A percentile compares a stretch with the other conserved stretches of the same genome.
Evolutionary conservation across 1,140 invertebrate genomes (phyloP).

Genomic region (Oryctes rhinoceros): DNA sequence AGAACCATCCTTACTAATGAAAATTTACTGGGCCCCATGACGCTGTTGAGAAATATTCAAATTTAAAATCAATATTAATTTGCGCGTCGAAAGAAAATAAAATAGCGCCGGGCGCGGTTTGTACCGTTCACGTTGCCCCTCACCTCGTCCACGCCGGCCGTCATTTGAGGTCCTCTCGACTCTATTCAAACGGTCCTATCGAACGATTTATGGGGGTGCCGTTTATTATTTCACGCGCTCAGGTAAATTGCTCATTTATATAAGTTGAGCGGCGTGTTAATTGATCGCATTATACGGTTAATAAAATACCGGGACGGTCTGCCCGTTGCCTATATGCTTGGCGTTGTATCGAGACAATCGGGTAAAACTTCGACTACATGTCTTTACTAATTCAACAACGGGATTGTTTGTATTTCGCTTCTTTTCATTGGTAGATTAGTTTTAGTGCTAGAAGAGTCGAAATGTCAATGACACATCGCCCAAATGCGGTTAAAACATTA

Average conservation of each 20-base stretch:
- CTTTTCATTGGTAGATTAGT: too few relatives aligned
- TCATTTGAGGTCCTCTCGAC: background rate
- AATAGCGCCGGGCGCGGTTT: background rate
- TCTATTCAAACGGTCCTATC: background rate
- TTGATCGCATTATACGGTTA: slow-evolving; percentile 9
- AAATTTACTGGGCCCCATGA: background rate
- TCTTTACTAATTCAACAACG: too few relatives aligned
- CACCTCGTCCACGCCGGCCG: background rate
- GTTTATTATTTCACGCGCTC: background rate
- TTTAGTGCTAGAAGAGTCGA: too few relatives aligned
- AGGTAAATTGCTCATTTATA: slow-evolving; percentile 11
- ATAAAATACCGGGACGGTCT: background rate
- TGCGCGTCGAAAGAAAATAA: background rate
- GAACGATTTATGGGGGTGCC: background rate
- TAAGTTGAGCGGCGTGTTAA: background rate
- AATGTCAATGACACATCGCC: too few relatives aligned
- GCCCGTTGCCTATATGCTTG: background rate
- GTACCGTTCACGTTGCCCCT: background rate
- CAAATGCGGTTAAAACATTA: too few relatives aligned
- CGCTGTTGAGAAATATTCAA: background rate
- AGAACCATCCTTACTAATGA: background rate
- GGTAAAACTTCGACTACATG: too few relatives aligned
- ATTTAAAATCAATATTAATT: slow-evolving; percentile 16
- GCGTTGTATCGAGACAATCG: too few relatives aligned
- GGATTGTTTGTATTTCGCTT: too few relatives aligned